Evolutionary conservation across 2,113 vertebrate genomes (phyloP).

Genomic region (Hiodon tergisus): DNA sequence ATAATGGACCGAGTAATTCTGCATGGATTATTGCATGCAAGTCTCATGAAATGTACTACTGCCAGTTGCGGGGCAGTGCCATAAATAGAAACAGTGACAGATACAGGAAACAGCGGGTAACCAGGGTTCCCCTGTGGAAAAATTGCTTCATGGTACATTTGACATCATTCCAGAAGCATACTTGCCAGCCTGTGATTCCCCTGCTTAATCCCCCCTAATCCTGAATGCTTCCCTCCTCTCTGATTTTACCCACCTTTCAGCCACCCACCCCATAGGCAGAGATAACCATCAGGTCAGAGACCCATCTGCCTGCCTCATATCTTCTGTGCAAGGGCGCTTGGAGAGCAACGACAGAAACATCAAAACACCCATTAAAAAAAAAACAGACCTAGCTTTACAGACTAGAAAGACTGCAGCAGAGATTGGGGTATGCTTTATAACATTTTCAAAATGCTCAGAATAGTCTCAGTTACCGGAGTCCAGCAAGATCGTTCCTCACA

Average conservation of each 20-base stretch:
- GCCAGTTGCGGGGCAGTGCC: not conserved
- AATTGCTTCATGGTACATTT: slow-evolving; percentile 4
- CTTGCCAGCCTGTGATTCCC: slow-evolving; percentile 22
- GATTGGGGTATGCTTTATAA: not conserved
- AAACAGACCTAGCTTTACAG: not conserved
- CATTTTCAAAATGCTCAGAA: not conserved
- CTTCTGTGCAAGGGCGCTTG: no score
- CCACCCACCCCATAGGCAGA: not conserved
- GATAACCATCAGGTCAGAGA: not conserved
- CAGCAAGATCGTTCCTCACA: not conserved
- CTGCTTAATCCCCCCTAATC: slow-evolving; percentile 29
- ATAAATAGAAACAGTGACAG: not conserved
- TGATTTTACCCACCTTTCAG: slow-evolving; percentile 14
- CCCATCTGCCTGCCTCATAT: not conserved
- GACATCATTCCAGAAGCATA: slow-evolving; percentile 20
- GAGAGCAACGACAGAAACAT: no score
- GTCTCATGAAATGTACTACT: not conserved
- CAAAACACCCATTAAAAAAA: not conserved
- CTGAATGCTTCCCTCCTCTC: slow-evolving; percentile 7
- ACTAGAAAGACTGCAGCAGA: not conserved
- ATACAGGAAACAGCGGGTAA: not conserved
- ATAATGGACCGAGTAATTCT: not conserved
- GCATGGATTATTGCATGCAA: not conserved
- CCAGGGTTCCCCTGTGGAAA: not conserved
- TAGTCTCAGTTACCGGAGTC: not conserved